Evolutionary conservation across 2,113 vertebrate species (phyloP), one percentile per base, ranked within the genome.

Genomic region (Peromyscus maniculatus): DNA sequence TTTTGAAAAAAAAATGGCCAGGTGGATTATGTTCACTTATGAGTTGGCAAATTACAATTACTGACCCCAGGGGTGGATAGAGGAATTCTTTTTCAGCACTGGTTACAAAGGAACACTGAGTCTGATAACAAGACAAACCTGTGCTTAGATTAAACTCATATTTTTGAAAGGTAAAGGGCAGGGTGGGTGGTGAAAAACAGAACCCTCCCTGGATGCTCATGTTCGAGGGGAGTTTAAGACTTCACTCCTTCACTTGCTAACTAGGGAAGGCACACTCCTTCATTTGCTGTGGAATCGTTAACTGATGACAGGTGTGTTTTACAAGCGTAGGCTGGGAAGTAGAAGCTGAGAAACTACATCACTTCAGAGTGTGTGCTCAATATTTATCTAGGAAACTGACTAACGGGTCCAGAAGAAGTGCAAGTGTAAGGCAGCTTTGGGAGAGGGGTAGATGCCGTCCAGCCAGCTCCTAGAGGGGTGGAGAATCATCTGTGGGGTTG

Each of bases 11-110:
- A 78, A 91, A 89, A 36, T 77, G 36, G 15, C 16, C 7, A 9
- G 31, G n/a, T 28, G n/a, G 79, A 36, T 13, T n/a, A 39, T 16
- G 26, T 91, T 97, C 43, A 62, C 69, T 96, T 95, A 55, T 33
- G 77, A 94, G 86, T 57, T 90, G 77, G 87, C 62, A 69, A 93
- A 96, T 57, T 78, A 75, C 39, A 87, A 75, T 91, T 95, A 16
- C 66, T 62, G 55, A 89, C 22, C 28, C 28, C 59, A 59, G 74
- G 59, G 3, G 59, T 43, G 15, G n/a, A 46, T 49, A 12, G 26
- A 94, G 26, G 91, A 84, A 24, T 69, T 95, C 87, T 83, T 57
- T 36, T 66, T 89, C 16, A 71, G 39, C 74, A 83, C 66, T 1
- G 12, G 31, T 92, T 82, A 72, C 36, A n/a, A 90, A 93, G 39